These are phyloP conservation scores for Rhynchophorus ferrugineus DNA, from an alignment of 1,140 invertebrate species.

Conservation along the genomic window DNA sequence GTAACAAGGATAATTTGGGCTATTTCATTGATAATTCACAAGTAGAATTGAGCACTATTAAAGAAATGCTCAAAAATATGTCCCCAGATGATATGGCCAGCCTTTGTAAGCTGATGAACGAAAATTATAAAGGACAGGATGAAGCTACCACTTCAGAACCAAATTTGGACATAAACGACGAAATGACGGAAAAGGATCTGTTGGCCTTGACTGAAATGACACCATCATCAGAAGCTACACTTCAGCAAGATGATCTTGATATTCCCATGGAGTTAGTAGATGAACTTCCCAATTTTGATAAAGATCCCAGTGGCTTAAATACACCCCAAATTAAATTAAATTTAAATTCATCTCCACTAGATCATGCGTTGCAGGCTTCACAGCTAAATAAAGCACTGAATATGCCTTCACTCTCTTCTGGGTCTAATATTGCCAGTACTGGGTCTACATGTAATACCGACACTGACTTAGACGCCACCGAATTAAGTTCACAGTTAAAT, in stretches of 20 bases:
- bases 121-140: slow-evolving; percentile 17
- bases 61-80: slow-evolving; percentile 15
- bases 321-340: not conserved
- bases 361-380: not conserved
- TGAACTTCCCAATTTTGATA: not conserved
- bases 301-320: not conserved
- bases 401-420: not conserved
- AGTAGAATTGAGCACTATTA: slow-evolving; percentile 13
- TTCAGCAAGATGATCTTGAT: not conserved
- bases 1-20: slow-evolving; percentile 11
- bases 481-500: not conserved
- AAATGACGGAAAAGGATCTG: slow-evolving; percentile 1
- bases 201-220: slow-evolving; percentile 1
- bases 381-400: not conserved
- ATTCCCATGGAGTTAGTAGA: not conserved
- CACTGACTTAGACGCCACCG: not conserved
- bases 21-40: slow-evolving; percentile 18
- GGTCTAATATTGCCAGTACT: no score
- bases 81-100: slow-evolving; percentile 14
- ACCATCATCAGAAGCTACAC: not conserved
- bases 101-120: slow-evolving; percentile 19
- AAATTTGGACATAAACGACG: not conserved
- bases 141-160: not conserved
- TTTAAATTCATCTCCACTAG: not conserved
- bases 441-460: not conserved